phyloP scores from a whole-genome alignment of 2,797 vertebrate species.

The Vireo griseus region DNA sequence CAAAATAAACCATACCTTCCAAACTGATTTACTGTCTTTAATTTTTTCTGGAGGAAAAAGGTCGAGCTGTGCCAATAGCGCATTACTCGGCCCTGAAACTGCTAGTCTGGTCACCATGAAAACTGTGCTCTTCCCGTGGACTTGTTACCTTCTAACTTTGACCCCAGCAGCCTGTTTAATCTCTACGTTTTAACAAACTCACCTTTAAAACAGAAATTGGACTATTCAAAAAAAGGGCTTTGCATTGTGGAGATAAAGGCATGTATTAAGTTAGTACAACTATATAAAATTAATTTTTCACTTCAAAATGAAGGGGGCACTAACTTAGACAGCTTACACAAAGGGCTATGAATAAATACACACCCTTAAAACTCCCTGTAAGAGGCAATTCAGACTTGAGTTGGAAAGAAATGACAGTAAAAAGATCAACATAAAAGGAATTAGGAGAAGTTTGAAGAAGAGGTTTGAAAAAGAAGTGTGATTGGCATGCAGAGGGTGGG shows the following conservation, averaged over 20 bases:
- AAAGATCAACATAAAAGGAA: slow-evolving; percentile 19
- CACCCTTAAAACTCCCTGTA: background rate
- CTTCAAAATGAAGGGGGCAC: background rate
- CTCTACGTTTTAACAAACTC: background rate
- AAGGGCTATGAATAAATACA: background rate
- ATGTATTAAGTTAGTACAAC: background rate
- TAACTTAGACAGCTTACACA: background rate
- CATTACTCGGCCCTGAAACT: background rate
- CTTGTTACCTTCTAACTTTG: background rate
- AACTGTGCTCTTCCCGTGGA: background rate
- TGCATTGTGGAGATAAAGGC: background rate
- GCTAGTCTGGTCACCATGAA: background rate
- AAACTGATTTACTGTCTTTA: slow-evolving; percentile 28
- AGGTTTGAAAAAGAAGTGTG: slow-evolving; percentile 42
- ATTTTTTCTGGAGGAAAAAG: slow-evolving; percentile 4
- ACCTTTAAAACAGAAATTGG: background rate
- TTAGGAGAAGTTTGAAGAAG: slow-evolving; percentile 20
- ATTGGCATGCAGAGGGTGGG: slow-evolving; percentile 54
- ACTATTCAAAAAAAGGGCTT: background rate
- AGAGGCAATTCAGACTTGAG: background rate
- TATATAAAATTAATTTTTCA: background rate
- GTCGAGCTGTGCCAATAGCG: background rate
- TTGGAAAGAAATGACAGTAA: background rate
- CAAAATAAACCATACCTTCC: slow-evolving; percentile 47
- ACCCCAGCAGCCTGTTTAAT: background rate